Evolutionary conservation across 2,113 vertebrate species (phyloP), one percentile per base, ranked within the genome.

Genomic region (Brienomyrus brachyistius): DNA sequence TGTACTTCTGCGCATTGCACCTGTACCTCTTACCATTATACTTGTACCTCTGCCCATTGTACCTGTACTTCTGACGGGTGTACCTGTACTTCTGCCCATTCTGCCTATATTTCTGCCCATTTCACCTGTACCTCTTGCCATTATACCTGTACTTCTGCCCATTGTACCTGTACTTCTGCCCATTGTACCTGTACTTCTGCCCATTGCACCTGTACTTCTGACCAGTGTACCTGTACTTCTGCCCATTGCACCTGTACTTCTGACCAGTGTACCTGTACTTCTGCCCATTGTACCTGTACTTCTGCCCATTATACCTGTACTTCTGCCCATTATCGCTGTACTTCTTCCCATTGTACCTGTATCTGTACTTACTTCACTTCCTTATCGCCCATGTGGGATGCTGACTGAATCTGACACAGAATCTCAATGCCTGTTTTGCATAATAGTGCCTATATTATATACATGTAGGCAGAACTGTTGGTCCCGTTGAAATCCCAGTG

Each of bases 361-460:
- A 4, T 62, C 59, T 66, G 7, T 27, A 70, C n/a, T 70, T 31
- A 27, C 62, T 70, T 31, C n/a, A 31, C n/a, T 70, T 70, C 74
- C 0, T 80, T 80, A 80, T 13, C 5, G n/a, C 74, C 15, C 17
- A 19, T 43, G 35, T 80, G 74, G 74, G 74, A 80, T 80, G 74
- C 6, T 80, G 74, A 19, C 74, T 19, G 35, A 17, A 35, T 77
- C 35, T 15, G 31, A 43, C 74, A 17, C 74, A 80, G 74, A 80
- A 80, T 43, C 74, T 80, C 74, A 80, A 43, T 80, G 31, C 74
- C 35, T 80, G 10, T 43, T 80, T 80, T 80, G 74, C 47, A 86
- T 86, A 86, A 86, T 86, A 48, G 82, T 31, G 13, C 10, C n/a
- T 50, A 45, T 50, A 86, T 86, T 86, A 86, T 86, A 50, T 51